phyloP scores from a whole-genome alignment of 2,888 invertebrate genomes.

The Anorthoa munda region DNA sequence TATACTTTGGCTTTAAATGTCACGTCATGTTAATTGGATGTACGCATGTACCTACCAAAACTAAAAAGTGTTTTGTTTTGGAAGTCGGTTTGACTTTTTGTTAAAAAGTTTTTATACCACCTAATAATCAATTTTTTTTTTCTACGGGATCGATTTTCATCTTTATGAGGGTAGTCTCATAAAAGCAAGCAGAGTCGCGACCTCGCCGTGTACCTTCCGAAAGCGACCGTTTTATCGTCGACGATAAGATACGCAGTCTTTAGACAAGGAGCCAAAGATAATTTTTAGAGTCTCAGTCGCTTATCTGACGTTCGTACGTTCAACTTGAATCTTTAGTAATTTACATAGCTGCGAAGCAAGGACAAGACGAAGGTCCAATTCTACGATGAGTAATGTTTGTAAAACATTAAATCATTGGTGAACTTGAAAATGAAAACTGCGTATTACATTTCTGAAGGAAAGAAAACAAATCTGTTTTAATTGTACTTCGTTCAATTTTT shows the following conservation, averaged over 20 bases:
- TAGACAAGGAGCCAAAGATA: slow-evolving; percentile 81
- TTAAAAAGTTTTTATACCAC: too few species aligned
- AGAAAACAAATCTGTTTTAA: slow-evolving; percentile 8
- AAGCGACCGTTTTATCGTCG: slow-evolving; percentile 74
- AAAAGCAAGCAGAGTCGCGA: slow-evolving; percentile 69
- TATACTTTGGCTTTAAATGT: too few species aligned
- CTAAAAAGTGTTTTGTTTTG: too few species aligned
- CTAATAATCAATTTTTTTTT: slow-evolving; percentile 2
- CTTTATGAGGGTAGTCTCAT: slow-evolving; percentile 54
- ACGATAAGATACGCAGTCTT: slow-evolving; percentile 80
- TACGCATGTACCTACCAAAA: too few species aligned
- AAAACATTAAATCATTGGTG: slow-evolving; percentile 29
- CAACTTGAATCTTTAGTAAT: slow-evolving; percentile 81
- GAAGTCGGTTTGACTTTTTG: too few species aligned
- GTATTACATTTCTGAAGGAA: slow-evolving; percentile 22
- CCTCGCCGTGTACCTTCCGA: slow-evolving; percentile 75
- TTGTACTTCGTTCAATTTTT: neutral
- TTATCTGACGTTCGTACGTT: slow-evolving; percentile 83
- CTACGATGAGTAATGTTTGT: slow-evolving; percentile 45
- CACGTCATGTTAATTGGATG: too few species aligned
- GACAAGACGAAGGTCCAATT: slow-evolving; percentile 58
- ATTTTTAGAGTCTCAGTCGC: slow-evolving; percentile 70
- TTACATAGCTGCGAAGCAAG: slow-evolving; percentile 74
- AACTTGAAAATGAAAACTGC: slow-evolving; percentile 40
- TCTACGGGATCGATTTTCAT: neutral